Evolutionary conservation across 2,113 vertebrate species (phyloP), one percentile per base, ranked within the genome.

Genomic region (Hyperopisus bebe): DNA sequence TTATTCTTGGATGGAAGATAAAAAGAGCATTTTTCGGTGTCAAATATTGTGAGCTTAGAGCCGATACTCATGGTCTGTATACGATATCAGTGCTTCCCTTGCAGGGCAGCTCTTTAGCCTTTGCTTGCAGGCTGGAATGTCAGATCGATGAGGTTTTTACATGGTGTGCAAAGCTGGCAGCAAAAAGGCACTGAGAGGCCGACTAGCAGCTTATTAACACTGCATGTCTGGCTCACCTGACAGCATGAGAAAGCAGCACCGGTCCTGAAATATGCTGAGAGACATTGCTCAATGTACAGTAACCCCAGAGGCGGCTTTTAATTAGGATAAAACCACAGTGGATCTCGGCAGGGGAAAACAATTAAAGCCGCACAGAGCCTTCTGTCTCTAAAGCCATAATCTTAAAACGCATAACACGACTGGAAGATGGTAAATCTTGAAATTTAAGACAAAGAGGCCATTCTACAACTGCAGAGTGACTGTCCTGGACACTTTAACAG

Each of bases 291-390:
- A 80, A 39, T 80, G 74, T 80, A 80, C 74, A 80, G 74, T 42
- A 19, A 42, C 74, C 74, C 74, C 74, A 42, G 19, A 89, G 74
- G 15, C n/a, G 11, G 47, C 48, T 10, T 89, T 82, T 62, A 89
- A 50, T 82, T 89, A 51, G 47, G 46, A 24, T 70, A 84, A 35
- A 55, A 80, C 44, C 66, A 82, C 27, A 50, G 66, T 9, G 24
- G 11, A n/a, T 24, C 48, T 50, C 88, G 11, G 48, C 53, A 88
- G 86, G 74, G 62, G n/a, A 88, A 89, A 88, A 77, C 39, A 44
- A 84, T 89, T 87, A 83, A 48, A 91, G 35, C 35, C 21, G 3
- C 27, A 17, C 50, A 39, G 66, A 31, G 86, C 66, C 66, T 82
- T 48, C 53, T 46, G 84, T 83, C 86, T 80, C 24, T 19, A 42